phyloP scores from a whole-genome alignment of 2,113 vertebrate species.

The Pontoporia blainvillei region DNA sequence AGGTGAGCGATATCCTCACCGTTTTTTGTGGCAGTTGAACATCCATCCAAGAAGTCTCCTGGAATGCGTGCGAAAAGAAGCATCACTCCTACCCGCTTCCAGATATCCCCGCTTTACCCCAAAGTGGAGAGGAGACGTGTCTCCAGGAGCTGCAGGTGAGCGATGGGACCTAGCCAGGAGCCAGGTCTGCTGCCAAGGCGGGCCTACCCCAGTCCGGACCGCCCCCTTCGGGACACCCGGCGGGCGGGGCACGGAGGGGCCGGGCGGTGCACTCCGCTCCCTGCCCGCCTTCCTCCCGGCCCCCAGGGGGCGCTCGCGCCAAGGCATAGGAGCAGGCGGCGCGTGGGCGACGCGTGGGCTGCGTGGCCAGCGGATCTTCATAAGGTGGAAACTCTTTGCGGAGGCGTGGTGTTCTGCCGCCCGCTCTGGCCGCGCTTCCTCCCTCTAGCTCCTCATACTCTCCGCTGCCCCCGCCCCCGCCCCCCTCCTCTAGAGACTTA shows the following conservation, averaged over 20 bases:
- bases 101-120: neutral
- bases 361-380: slow-evolving; percentile 60
- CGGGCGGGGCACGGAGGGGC: neutral
- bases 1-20: neutral
- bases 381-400: slow-evolving; percentile 54
- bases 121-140: neutral
- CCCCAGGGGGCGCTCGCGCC: slow-evolving; percentile 75
- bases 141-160: neutral
- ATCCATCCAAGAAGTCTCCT: slow-evolving; percentile 17
- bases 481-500: neutral
- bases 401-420: slow-evolving; percentile 21
- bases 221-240: neutral
- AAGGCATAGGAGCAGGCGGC: accelerated
- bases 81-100: neutral
- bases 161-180: neutral
- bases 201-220: neutral
- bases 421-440: neutral
- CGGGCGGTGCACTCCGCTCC: neutral
- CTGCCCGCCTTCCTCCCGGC: neutral
- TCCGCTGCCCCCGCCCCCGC: too few relatives aligned
- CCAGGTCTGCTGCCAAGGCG: neutral
- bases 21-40: neutral
- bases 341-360: accelerated
- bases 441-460: slow-evolving; percentile 5
- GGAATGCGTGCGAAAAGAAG: neutral